Evolutionary conservation across 2,888 invertebrate genomes (phyloP), one percentile per base, ranked within the genome.

Genomic region (Cosmopolites sordidus): DNA sequence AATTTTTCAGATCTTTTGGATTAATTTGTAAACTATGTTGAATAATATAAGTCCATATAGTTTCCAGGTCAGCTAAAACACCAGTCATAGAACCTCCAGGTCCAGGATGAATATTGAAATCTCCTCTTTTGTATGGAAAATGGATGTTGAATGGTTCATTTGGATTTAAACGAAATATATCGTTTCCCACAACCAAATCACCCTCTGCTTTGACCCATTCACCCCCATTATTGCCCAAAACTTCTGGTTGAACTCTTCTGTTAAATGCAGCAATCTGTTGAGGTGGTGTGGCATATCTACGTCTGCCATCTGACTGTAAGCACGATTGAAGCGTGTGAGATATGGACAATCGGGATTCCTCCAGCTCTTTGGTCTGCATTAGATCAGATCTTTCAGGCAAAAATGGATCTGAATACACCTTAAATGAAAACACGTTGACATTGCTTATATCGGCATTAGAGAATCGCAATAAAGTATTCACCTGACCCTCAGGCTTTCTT

Each of bases 261-360:
- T 96, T 95, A 64, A 90, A 91, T 0, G 89, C 89, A 0, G 92
- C 87, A 46, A 92, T 89, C 76, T 92, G 92, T 65, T 92, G 90
- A 0, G 92, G 90, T 0, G 92, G 91, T 0, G 92, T 92, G 0
- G 91, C 91, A 62, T 91, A 86, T 45, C 62, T 43, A 42, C 57
- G 47, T 39, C 49, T 53, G 1, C 92, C 92, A 64, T 90, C 88
- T 0, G 90, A 88, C 68, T 90, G 90, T 45, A 91, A 77, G 63
- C 89, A 89, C 0, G 90, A 86, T 66, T 93, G 92, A n/a, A 93
- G 76, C 0, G 89, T 87, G 62, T 89, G 89, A 0, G 90, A 90
- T 42, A 92, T 87, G 65, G 89, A 86, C 6, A 92, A 73, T 1
- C 92, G 80, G 50, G 87, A 86, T 70, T 92, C 91, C 74, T 92